Evolutionary conservation across 2,888 invertebrate genomes (phyloP), one percentile per base, ranked within the genome.

Genomic region (Spilarctia lutea): DNA sequence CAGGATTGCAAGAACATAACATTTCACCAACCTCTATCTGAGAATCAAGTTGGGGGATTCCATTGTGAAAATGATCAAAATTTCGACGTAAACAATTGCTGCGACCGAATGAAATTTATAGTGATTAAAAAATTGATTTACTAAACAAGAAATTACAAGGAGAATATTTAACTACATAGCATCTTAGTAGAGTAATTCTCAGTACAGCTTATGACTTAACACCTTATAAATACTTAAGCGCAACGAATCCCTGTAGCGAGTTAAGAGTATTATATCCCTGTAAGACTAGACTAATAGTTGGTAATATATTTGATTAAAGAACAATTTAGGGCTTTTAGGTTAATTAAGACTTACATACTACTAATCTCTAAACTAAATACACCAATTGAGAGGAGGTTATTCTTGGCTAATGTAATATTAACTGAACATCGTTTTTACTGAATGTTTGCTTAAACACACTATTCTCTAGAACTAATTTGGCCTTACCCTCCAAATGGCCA

Each of bases 161-260:
- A n/a, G 10, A 11, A 56, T 56, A n/a, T 56, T n/a, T 3, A n/a
- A n/a, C n/a, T 11, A 56, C n/a, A 16, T 39, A 35, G n/a, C 27
- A 30, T 63, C 63, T 63, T 8, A 30, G 30, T 18, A 63, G 30
- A 30, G 63, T 30, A 63, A 30, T 63, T 63, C 63, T 18, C 16
- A 30, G 63, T 4, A 63, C 63, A 30, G 63, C 63, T 63, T 63
- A 63, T 30, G 63, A 63, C 30, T 63, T 63, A 63, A 63, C 63
- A 30, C 30, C 30, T 63, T 30, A 30, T 30, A 30, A 63, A 63
- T 60, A 60, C 60, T 60, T 60, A 60, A 60, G 1, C 60, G 27
- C 27, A 60, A 60, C 27, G 60, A 60, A 11, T 60, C 60, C 10
- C 27, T 3, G 27, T 60, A 27, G 60, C 27, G 16, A 27, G 60